phyloP scores from a whole-genome alignment of 2,797 vertebrate species.

The Enteromius afrohamiltoni region DNA sequence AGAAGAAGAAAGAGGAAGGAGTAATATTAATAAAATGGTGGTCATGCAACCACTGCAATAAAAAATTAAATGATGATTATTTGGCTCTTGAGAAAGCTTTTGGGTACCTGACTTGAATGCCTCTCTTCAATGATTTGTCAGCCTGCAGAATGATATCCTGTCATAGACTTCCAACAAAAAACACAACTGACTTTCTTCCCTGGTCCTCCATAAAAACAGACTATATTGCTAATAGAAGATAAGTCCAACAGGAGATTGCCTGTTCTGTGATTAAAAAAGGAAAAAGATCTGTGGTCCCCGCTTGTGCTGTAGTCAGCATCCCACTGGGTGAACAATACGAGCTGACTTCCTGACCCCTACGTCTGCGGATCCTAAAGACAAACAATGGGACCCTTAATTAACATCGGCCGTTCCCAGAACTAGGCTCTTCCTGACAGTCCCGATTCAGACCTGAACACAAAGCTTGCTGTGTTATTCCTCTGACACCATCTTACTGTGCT shows the following conservation, averaged over 20 bases:
- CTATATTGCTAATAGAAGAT: constrained; percentile 11
- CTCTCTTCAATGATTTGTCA: neutral
- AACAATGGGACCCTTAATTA: constrained; percentile 84
- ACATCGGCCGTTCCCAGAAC: constrained; percentile 78
- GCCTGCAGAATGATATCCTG: constrained; percentile 4
- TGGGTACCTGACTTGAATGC: neutral
- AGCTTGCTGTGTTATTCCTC: constrained; percentile 76
- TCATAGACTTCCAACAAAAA: neutral
- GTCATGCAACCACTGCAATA: neutral
- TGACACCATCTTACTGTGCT: constrained; percentile 60
- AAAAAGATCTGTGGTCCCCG: constrained; percentile 57
- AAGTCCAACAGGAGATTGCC: constrained; percentile 31
- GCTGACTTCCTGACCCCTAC: constrained; percentile 79
- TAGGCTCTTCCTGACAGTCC: constrained; percentile 76
- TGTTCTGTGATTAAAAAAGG: constrained; percentile 54
- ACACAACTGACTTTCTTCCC: neutral
- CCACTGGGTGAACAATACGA: constrained; percentile 75
- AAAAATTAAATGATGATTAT: neutral
- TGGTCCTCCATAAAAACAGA: constrained; percentile 6
- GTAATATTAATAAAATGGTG: neutral
- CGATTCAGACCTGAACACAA: constrained; percentile 79
- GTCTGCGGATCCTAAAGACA: constrained; percentile 75
- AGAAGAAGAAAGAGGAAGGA: neutral
- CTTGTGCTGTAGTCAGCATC: constrained; percentile 74
- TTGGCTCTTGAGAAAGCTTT: neutral